Evolutionary conservation across 1,140 invertebrate genomes (phyloP).

Genomic region (Drosophila leontia): DNA sequence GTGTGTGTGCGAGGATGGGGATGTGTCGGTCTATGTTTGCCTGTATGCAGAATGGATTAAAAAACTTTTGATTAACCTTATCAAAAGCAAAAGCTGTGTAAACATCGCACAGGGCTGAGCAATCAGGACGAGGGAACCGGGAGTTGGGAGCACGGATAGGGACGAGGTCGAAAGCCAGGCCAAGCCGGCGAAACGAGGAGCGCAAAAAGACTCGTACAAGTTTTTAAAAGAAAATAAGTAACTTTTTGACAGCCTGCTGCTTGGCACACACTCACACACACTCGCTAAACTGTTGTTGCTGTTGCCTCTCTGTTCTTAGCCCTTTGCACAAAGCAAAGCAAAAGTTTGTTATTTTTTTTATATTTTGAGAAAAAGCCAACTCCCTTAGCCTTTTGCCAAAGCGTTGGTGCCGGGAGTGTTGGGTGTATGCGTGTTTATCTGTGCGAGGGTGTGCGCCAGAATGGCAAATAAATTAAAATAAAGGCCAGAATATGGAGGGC

Average conservation of each 20-base stretch:
- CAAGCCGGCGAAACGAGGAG: conserved; percentile 10
- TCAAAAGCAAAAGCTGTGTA: conserved; percentile 82
- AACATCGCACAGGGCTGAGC: conserved; percentile 71
- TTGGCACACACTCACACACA: conserved; percentile 45
- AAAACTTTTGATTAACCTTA: conserved; percentile 85
- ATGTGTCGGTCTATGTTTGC: conserved; percentile 68
- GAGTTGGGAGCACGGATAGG: too few species aligned
- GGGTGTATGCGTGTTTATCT: conserved; percentile 22
- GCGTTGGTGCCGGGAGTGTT: conserved; percentile 21
- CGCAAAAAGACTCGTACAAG: conserved; percentile 76
- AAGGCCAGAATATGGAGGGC: conserved; percentile 61
- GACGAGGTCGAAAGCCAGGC: conserved; percentile 5
- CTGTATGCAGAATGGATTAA: conserved; percentile 84
- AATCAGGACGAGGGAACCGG: conserved; percentile 55
- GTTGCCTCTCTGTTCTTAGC: conserved; percentile 42
- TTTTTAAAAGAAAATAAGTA: conserved; percentile 84
- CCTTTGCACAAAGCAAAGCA: conserved; percentile 74
- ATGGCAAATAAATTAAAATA: conserved; percentile 80
- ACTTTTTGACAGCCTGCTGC: conserved; percentile 79
- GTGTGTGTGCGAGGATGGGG: conserved; percentile 6
- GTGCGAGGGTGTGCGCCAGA: conserved; percentile 24
- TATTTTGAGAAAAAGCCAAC: conserved; percentile 62
- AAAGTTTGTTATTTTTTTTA: conserved; percentile 60
- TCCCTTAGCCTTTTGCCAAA: conserved; percentile 66
- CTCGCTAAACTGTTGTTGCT: conserved; percentile 62